Evolutionary conservation across 37 sponge, comb jelly and placozoan species (phyloP), one percentile per base, ranked within the genome.

Genomic region (Spongia lamella): DNA sequence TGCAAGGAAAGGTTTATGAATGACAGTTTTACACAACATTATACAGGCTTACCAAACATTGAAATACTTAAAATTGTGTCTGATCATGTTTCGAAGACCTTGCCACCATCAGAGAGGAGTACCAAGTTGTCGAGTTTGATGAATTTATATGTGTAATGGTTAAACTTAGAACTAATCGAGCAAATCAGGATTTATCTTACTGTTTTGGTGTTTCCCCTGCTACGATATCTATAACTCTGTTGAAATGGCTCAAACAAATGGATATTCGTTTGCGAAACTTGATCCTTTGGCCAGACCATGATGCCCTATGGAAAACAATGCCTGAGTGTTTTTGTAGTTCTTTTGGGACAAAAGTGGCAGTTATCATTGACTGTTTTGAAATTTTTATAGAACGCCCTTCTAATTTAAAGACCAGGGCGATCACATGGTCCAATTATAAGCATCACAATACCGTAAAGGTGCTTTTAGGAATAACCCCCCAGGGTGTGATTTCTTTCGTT

Each of bases 321-420:
- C 87, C 91, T 7, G 38, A 30, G 61, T 75, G 38, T 17, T 90
- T 86, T 72, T 37, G 70, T 38, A 52, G 47, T 20, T 70, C 69
- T 7, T 89, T 49, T 74, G 69, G 67, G 14, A 29, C 43, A 38
- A 80, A 72, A 22, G 72, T 75, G 19, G 74, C 73, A 13, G 61
- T 76, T 16, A 77, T 85, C 15, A 86, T 90, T 22, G 91, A 90
- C 39, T 90, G 87, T 65, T 90, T 90, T 70, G 87, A 90, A 31
- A 33, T 90, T 14, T 89, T 85, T 38, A 73, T 84, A 26, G 80
- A 89, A 43, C 22, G 74, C 15, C 79, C 89, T 35, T 35, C 76
- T 13, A 82, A 68, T 56, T 54, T 87, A 31, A 47, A 70, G 22
- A 77, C 88, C 5, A 37, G 83, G 66, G 75, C 88, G 82, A 71